These are phyloP conservation scores for Dasysyrphus tricinctus DNA, from an alignment of 2,888 invertebrate genomes.

Conservation along the genomic window DNA sequence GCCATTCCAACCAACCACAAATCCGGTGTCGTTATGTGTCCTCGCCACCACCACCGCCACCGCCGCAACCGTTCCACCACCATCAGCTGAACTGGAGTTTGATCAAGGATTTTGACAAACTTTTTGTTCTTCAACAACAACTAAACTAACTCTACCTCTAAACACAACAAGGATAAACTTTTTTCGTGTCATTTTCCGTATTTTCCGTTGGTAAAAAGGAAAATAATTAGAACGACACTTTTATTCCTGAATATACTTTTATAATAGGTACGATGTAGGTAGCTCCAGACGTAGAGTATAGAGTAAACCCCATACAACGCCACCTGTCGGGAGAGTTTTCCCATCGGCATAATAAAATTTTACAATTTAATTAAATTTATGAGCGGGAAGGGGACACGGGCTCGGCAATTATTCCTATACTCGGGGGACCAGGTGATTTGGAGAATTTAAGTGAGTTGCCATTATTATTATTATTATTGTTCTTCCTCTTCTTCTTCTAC, in stretches of 20 bases:
- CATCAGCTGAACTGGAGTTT: constrained; percentile 26
- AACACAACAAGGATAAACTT: constrained; percentile 15
- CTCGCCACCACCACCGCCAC: neutral
- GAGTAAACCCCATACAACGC: neutral
- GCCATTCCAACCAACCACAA: constrained; percentile 55
- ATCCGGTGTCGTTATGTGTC: constrained; percentile 56
- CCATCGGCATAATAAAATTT: constrained; percentile 68
- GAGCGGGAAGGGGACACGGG: constrained; percentile 30
- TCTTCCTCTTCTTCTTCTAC: constrained; percentile 20
- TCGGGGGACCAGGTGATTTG: constrained; percentile 69
- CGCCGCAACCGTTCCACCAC: neutral
- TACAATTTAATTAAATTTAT: constrained; percentile 75
- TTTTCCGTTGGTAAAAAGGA: constrained; percentile 29
- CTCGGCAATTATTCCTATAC: constrained; percentile 67
- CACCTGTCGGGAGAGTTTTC: constrained; percentile 37
- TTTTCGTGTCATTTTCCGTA: constrained; percentile 35
- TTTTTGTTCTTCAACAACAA: constrained; percentile 34
- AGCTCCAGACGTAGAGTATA: neutral
- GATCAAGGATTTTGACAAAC: constrained; percentile 62
- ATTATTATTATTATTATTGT: constrained; percentile 69
- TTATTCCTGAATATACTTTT: constrained; percentile 2
- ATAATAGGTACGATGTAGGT: neutral
- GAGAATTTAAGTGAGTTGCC: constrained; percentile 72
- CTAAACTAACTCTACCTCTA: constrained; percentile 1
- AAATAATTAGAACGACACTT: constrained; percentile 70